A percentile compares a stretch with the other conserved stretches of the same genome.
These are phyloP conservation scores for Planiliza haematocheilus DNA, from an alignment of 2,113 vertebrate species.

Conservation along the genomic window DNA sequence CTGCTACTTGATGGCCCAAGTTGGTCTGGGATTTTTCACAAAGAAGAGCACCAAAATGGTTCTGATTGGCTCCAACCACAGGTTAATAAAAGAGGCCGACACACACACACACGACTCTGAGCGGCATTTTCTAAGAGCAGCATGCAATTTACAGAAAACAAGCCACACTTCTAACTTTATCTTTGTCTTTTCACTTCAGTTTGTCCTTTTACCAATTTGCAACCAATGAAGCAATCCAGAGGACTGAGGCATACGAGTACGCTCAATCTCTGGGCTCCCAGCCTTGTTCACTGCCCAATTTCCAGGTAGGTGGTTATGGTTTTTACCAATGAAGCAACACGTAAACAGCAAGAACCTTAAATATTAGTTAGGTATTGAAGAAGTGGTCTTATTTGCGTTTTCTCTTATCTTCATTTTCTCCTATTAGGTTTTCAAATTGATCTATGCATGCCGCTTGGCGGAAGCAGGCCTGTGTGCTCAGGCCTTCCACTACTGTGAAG, in stretches of 20 bases:
- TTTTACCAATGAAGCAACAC: neutral
- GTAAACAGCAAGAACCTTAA: too few relatives aligned
- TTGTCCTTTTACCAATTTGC: conserved; percentile 91
- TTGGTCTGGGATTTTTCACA: conserved; percentile 92
- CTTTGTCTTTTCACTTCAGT: conserved; percentile 72
- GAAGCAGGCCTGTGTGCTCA: conserved; percentile 93
- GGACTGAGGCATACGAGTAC: conserved; percentile 97
- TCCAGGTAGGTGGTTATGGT: conserved; percentile 85
- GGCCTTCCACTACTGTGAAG: conserved; percentile 98
- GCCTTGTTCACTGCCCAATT: conserved; percentile 88
- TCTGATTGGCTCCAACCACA: conserved; percentile 95
- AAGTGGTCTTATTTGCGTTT: neutral
- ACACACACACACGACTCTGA: neutral
- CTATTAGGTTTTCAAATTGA: conserved; percentile 94
- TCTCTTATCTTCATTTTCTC: conserved; percentile 10
- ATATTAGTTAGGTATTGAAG: too few relatives aligned
- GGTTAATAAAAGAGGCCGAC: conserved; percentile 76
- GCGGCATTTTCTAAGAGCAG: neutral
- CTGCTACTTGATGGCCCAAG: conserved; percentile 98
- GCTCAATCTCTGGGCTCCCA: conserved; percentile 92
- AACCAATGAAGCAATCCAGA: conserved; percentile 93
- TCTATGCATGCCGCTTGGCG: conserved; percentile 95
- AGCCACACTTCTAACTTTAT: neutral
- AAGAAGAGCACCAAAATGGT: conserved; percentile 96
- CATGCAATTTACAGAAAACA: neutral